phyloP scores from a whole-genome alignment of 2,888 invertebrate genomes.

The Kryphioiulus occultus region DNA sequence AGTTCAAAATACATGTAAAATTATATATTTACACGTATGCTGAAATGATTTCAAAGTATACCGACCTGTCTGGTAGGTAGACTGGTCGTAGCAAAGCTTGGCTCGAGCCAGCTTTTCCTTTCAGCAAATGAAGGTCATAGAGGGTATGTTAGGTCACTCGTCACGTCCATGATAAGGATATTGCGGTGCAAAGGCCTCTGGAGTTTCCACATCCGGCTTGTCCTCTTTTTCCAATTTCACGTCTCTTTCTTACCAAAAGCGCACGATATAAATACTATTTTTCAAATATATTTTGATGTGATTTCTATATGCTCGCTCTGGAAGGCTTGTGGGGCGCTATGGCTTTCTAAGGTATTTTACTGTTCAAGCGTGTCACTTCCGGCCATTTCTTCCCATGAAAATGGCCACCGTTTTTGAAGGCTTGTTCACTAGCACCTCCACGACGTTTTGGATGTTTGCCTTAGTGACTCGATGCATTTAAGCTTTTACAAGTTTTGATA shows the following conservation, averaged over 20 bases:
- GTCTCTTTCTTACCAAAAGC: neutral
- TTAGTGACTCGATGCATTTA: slow-evolving; percentile 15
- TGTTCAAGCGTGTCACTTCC: neutral
- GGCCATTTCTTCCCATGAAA: neutral
- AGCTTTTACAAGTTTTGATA: slow-evolving; percentile 23
- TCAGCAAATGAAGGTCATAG: too few relatives aligned
- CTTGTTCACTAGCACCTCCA: slow-evolving; percentile 23
- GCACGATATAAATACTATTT: slow-evolving; percentile 23
- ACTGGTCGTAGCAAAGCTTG: neutral
- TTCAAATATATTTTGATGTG: slow-evolving; percentile 6
- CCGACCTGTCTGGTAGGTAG: neutral
- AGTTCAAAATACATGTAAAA: too few relatives aligned
- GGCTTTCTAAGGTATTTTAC: slow-evolving; percentile 1
- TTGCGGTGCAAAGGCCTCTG: neutral
- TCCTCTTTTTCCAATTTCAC: neutral
- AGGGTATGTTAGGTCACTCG: neutral
- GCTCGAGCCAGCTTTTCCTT: neutral
- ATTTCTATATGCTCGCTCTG: slow-evolving; percentile 23
- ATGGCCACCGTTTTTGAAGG: neutral
- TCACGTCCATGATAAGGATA: neutral
- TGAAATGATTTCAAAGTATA: too few relatives aligned
- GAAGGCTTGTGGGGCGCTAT: neutral
- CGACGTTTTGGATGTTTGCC: slow-evolving; percentile 15
- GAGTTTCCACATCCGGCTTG: neutral
- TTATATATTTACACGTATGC: too few relatives aligned